Conservation (phyloP, 1,140 invertebrate genomes). For the Papilio glaucus region DNA sequence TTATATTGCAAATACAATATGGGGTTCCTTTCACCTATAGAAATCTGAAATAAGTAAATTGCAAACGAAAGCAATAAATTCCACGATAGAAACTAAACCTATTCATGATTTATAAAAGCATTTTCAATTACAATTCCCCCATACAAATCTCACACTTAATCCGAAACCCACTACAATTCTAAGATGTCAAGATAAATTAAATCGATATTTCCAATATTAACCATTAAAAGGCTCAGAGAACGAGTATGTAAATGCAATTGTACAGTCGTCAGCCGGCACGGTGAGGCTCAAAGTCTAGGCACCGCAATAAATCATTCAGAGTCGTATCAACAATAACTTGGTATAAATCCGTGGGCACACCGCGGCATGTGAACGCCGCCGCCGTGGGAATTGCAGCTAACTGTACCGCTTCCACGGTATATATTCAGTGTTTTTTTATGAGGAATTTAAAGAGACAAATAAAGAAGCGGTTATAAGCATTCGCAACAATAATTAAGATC, state of each 20-base stretch:
- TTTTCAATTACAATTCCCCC: slow-evolving; percentile 5
- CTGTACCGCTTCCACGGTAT: slow-evolving; percentile 43
- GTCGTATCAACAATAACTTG: slow-evolving; percentile 24
- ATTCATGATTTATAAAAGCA: neutral
- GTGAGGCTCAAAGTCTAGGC: slow-evolving; percentile 14
- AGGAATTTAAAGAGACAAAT: no score
- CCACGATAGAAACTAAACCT: neutral
- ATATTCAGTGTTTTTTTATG: slow-evolving; percentile 24
- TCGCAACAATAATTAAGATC: no score
- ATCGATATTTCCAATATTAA: slow-evolving; percentile 23
- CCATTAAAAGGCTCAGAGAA: slow-evolving; percentile 8
- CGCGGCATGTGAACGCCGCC: slow-evolving; percentile 46
- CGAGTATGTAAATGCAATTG: slow-evolving; percentile 29
- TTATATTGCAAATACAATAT: neutral
- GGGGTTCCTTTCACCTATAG: neutral
- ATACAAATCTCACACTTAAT: slow-evolving; percentile 18
- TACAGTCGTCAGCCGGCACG: slow-evolving; percentile 5
- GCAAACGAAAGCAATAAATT: slow-evolving; percentile 2
- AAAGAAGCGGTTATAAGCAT: no score
- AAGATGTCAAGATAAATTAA: slow-evolving; percentile 23
- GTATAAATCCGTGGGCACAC: slow-evolving; percentile 35
- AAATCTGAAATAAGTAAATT: neutral
- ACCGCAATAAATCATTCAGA: slow-evolving; percentile 16
- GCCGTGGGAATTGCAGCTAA: slow-evolving; percentile 53
- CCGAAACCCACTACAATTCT: slow-evolving; percentile 28